Percentiles rank a stretch among this genome's conserved stretches.
Evolutionary conservation across 2,113 vertebrate genomes (phyloP).

Genomic region (Gopherus evgoodei): DNA sequence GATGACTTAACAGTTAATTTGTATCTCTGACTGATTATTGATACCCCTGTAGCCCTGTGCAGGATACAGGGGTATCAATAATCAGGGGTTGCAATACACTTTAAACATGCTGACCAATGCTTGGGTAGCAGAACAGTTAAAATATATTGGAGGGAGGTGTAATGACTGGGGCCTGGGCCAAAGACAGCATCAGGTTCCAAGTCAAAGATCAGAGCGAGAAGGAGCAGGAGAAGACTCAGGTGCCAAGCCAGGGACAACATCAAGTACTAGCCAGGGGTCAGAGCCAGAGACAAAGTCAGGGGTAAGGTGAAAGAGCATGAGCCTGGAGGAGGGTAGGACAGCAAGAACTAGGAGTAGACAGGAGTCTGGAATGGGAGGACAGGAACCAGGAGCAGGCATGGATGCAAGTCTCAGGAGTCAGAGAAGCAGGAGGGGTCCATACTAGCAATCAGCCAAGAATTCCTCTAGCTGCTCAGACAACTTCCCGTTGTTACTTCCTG

Average conservation of each 20-base stretch:
- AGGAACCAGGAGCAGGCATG: background rate
- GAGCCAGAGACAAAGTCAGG: background rate
- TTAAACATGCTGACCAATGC: background rate
- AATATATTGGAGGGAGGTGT: too few species aligned
- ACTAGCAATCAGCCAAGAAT: background rate
- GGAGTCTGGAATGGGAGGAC: background rate
- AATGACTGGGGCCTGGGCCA: background rate
- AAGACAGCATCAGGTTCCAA: background rate
- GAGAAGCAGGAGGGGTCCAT: background rate
- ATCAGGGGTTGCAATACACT: background rate
- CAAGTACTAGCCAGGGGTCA: background rate
- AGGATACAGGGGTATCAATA: background rate
- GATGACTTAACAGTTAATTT: background rate
- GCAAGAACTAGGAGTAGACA: background rate
- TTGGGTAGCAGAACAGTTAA: slow-evolving; percentile 9
- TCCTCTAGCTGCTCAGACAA: too few species aligned
- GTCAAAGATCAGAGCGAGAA: background rate
- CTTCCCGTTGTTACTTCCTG: too few species aligned
- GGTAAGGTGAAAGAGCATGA: background rate
- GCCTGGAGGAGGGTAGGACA: background rate
- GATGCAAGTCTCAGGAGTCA: background rate
- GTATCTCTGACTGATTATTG: background rate
- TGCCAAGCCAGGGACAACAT: background rate
- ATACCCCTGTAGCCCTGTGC: background rate
- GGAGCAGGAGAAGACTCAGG: background rate